These are phyloP conservation scores for Stenoptilia bipunctidactyla DNA, from an alignment of 2,888 invertebrate species.

Conservation along the genomic window DNA sequence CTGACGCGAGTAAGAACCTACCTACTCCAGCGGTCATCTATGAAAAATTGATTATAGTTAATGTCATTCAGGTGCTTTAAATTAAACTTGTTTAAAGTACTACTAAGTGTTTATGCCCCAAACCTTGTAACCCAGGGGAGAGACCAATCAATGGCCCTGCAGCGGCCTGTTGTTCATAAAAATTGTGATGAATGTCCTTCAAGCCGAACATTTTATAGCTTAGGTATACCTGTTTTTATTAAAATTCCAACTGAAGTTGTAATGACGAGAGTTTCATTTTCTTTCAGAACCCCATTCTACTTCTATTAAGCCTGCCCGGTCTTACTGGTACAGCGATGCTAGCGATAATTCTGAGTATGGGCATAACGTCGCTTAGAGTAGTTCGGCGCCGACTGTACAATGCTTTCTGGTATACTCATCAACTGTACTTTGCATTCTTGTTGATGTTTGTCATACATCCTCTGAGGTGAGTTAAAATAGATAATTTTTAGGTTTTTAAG, in stretches of 20 bases:
- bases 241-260: not conserved
- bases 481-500: too few relatives aligned
- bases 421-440: slow-evolving; percentile 58
- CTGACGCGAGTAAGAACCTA: too few relatives aligned
- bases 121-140: too few relatives aligned
- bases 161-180: too few relatives aligned
- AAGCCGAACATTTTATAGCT: not conserved
- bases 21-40: too few relatives aligned
- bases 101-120: too few relatives aligned
- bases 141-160: too few relatives aligned
- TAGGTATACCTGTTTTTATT: not conserved
- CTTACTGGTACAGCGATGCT: slow-evolving; percentile 62
- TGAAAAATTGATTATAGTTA: too few relatives aligned
- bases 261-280: too few relatives aligned
- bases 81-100: too few relatives aligned
- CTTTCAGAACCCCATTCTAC: slow-evolving; percentile 44
- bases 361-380: slow-evolving; percentile 46
- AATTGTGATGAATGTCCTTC: not conserved
- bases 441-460: slow-evolving; percentile 64
- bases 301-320: slow-evolving; percentile 48
- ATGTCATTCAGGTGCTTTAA: too few relatives aligned
- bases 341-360: slow-evolving; percentile 48
- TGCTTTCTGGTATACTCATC: slow-evolving; percentile 67
- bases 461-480: slow-evolving; percentile 63
- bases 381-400: slow-evolving; percentile 58